Evolutionary conservation across 1,140 invertebrate species (phyloP), one percentile per base, ranked within the genome.

Genomic region (Zaprionus vittiger): DNA sequence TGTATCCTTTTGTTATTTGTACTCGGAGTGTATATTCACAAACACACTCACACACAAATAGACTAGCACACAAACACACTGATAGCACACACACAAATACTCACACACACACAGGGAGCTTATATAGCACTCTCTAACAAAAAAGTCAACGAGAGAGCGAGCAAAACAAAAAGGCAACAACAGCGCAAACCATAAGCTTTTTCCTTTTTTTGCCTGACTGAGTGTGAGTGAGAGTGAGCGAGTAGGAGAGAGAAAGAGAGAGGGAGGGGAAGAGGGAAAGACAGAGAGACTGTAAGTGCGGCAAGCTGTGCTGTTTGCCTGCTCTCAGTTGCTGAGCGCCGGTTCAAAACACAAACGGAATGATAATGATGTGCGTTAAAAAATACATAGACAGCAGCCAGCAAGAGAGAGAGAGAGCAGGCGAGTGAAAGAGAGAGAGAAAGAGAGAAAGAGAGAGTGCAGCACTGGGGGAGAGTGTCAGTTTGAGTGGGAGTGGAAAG

Each of bases 351-450:
- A 81, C 85, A 90, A 90, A 90, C 85, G 85, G 85, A 90, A 90
- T 90, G 85, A 90, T 89, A 90, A 90, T 90, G 85, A 90, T 90
- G 84, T 90, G 84, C 85, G 83, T 86, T 82, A 81, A 85, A 85
- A 86, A 82, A 83, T 52, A 77, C 70, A 82, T 64, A 66, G 57
- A 79, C 73, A 49, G 6, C 64, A 82, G 55, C 63, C 44, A 17
- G 20, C 20, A n/a, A 49, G 14, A 38, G 56, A 2, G n/a, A 49
- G 49, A 11, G 17, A n/a, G 7, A 2, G 28, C 26, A 6, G 7
- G 28, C 1, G 11, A 31, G 56, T 2, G n/a, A 49, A 31, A 9
- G 14, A 31, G 2, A 22, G 57, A n/a, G 64, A 44, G 65, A 44
- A 22, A 44, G 20, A 20, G 20, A 20, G 20, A 20, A 22, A 44